Conservation (phyloP, 2,113 vertebrate genomes). For the Lasiurus borealis region DNA sequence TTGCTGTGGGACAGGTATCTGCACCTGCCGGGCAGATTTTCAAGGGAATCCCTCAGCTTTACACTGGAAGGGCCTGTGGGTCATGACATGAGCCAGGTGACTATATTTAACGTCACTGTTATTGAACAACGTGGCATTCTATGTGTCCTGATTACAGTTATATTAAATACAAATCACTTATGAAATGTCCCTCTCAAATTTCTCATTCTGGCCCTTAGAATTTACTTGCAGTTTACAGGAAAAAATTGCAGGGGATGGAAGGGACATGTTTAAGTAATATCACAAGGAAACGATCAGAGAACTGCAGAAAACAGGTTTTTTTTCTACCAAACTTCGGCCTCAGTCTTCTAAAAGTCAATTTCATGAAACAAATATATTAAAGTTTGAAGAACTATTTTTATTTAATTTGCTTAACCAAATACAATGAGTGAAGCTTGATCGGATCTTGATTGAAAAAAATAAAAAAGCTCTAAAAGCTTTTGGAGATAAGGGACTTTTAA, state of each 20-base stretch:
- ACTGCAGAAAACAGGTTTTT: slow-evolving; percentile 17
- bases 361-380: neutral
- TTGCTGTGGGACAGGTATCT: neutral
- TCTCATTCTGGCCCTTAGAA: neutral
- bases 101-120: neutral
- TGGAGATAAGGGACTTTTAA: neutral
- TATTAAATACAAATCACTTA: neutral
- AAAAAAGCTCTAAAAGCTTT: neutral
- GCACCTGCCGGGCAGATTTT: neutral
- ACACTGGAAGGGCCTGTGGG: neutral
- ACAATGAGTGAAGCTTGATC: neutral
- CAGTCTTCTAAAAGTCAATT: neutral
- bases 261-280: neutral
- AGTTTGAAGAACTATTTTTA: neutral
- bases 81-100: neutral
- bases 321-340: neutral
- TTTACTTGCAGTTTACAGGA: slow-evolving; percentile 17
- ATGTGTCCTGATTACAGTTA: neutral
- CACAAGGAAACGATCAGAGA: neutral
- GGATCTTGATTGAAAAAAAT: neutral
- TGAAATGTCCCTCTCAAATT: neutral
- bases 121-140: neutral
- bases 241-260: neutral
- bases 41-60: neutral
- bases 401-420: slow-evolving; percentile 30